A percentile compares a stretch with the other conserved stretches of the same genome.
Evolutionary conservation across 2,888 invertebrate species (phyloP).

Genomic region (Galerucella calmariensis): DNA sequence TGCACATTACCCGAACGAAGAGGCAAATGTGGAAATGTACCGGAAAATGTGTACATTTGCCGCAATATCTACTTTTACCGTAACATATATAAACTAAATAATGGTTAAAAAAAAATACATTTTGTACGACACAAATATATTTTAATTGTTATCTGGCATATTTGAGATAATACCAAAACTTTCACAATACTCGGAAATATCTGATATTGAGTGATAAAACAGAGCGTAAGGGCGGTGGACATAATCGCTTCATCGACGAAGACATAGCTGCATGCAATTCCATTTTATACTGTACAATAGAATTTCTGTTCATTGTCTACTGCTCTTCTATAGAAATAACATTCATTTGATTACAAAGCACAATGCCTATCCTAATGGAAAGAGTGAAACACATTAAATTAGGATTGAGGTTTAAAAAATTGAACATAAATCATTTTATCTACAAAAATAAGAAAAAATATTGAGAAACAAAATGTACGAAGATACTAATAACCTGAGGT

Average conservation of each 20-base stretch:
- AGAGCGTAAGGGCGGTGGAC: not conserved
- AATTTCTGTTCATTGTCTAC: conserved; percentile 8
- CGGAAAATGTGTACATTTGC: too few relatives aligned
- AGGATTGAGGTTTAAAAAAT: not conserved
- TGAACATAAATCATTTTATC: not conserved
- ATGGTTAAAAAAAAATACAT: too few relatives aligned
- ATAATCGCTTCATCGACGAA: not conserved
- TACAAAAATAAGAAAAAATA: too few relatives aligned
- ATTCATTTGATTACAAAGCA: not conserved
- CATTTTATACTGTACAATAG: conserved; percentile 6
- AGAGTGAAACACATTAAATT: not conserved
- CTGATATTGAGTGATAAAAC: not conserved
- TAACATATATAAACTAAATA: too few relatives aligned
- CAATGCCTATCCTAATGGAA: not conserved
- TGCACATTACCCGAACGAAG: too few relatives aligned
- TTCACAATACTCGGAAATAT: not conserved
- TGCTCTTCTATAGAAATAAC: not conserved
- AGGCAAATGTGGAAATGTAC: too few relatives aligned
- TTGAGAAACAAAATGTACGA: too few relatives aligned
- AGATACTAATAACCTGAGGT: too few relatives aligned
- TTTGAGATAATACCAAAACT: not conserved
- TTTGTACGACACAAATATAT: too few relatives aligned
- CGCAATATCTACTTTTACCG: too few relatives aligned
- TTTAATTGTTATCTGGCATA: too few relatives aligned
- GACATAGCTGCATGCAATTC: conserved; percentile 9